Evolutionary conservation across 2,113 vertebrate species (phyloP), one percentile per base, ranked within the genome.

Genomic region (Hyla sarda): DNA sequence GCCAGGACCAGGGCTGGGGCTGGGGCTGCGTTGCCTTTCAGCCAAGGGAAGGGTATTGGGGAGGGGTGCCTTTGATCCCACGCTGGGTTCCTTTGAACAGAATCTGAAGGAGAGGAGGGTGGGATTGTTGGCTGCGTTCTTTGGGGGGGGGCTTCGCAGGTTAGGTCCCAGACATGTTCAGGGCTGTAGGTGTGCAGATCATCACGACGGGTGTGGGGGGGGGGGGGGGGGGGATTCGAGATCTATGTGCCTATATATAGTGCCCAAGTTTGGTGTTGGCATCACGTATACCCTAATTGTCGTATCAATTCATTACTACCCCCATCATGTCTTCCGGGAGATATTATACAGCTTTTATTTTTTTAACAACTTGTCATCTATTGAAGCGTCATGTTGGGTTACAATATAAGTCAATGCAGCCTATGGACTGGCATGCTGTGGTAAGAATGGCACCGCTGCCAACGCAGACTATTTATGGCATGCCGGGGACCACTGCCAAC

Each of bases 31-130:
- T n/a, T n/a, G n/a, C n/a, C n/a, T n/a, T n/a, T n/a, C n/a, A n/a
- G n/a, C n/a, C n/a, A n/a, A n/a, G n/a, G n/a, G n/a, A n/a, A n/a
- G n/a, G n/a, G 86, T 82, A 71, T 83, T 77, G 72, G 89, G 90
- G 84, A 87, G 90, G 89, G 78, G 88, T 89, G 82, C 60, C 77
- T 77, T 79, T 73, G 83, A 72, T 83, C 88, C 87, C 88, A 87
- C 52, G 84, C 73, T 86, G 74, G 88, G 77, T 28, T 67, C 77
- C 77, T 79, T 85, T 83, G 87, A 74, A 86, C 77, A 67, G 69
- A n/a, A 65, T n/a, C n/a, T n/a, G n/a, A n/a, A n/a, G n/a, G 87
- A 83, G 67, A 83, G 37, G 9, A 79, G 84, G n/a, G 32, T 34
- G 41, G 41, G 41, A n/a, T 50, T 32, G 81, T 58, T 54, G 78